Percentiles rank a stretch among this genome's conserved stretches.
Conservation (phyloP, 2,113 vertebrate genomes). For the Heterochromis multidens region DNA sequence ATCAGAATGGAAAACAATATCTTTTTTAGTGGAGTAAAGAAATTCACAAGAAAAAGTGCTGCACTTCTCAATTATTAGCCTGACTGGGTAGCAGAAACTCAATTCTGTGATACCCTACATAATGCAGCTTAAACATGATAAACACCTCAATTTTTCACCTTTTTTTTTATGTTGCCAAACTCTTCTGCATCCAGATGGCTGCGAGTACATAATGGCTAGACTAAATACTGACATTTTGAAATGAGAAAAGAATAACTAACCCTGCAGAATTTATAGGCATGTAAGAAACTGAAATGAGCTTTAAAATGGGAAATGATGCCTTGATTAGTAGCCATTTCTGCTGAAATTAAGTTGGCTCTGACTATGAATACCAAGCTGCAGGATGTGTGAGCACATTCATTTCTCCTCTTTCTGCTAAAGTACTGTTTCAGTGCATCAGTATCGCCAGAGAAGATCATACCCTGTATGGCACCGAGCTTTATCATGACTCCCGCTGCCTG, state of each 20-base stretch:
- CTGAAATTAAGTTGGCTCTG: slow-evolving; percentile 30
- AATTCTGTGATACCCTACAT: not conserved
- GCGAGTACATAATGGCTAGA: not conserved
- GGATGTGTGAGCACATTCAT: slow-evolving; percentile 17
- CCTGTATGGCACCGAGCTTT: slow-evolving; percentile 45
- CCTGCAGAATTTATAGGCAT: slow-evolving; percentile 7
- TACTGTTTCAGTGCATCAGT: slow-evolving; percentile 37
- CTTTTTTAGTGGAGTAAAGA: not conserved
- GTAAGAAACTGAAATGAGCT: slow-evolving; percentile 13
- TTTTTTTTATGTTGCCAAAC: slow-evolving; percentile 12
- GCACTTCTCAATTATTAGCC: not conserved
- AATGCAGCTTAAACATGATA: not conserved
- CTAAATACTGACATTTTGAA: not conserved
- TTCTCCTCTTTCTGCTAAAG: slow-evolving; percentile 35
- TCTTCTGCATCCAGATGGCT: not conserved
- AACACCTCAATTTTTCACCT: not conserved
- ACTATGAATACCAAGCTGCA: slow-evolving; percentile 17
- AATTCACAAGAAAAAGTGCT: not conserved
- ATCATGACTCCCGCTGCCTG: slow-evolving; percentile 40
- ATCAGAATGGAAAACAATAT: not conserved
- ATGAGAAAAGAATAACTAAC: not conserved
- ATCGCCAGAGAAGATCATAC: slow-evolving; percentile 46
- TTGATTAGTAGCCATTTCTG: slow-evolving; percentile 36
- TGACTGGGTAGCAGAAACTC: not conserved
- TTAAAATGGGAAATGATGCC: slow-evolving; percentile 37